These are phyloP conservation scores for Calameuta idolon DNA, from an alignment of 2,888 invertebrate species.

Conservation along the genomic window DNA sequence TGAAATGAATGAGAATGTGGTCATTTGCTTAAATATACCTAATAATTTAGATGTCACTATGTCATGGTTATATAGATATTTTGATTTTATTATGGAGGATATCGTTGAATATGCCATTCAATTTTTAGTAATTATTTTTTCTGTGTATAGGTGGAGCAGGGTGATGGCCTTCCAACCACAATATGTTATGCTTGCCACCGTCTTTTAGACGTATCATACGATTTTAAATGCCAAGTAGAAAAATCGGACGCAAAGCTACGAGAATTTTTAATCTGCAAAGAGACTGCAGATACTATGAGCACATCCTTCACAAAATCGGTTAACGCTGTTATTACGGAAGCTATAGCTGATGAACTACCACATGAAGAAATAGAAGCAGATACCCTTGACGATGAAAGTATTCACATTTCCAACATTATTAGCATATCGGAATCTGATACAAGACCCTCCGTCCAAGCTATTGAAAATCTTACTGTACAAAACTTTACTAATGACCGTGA, in stretches of 20 bases:
- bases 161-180: slow-evolving; percentile 54
- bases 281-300: slow-evolving; percentile 18
- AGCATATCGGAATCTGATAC: background rate
- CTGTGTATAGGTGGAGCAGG: slow-evolving; percentile 49
- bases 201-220: slow-evolving; percentile 50
- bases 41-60: background rate
- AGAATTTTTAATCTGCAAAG: slow-evolving; percentile 35
- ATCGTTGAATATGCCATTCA: background rate
- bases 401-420: background rate
- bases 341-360: slow-evolving; percentile 32
- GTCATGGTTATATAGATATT: background rate
- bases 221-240: slow-evolving; percentile 57
- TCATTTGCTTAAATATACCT: background rate
- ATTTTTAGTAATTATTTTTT: slow-evolving; percentile 3
- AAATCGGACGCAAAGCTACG: slow-evolving; percentile 53
- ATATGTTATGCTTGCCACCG: slow-evolving; percentile 52
- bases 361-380: slow-evolving; percentile 14
- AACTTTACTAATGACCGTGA: slow-evolving; percentile 27
- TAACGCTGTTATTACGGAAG: slow-evolving; percentile 30
- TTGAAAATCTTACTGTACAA: slow-evolving; percentile 19
- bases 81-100: background rate
- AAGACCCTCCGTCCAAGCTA: slow-evolving; percentile 10
- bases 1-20: background rate
- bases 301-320: slow-evolving; percentile 27
- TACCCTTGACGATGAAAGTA: background rate